Evolutionary conservation across 2,888 invertebrate genomes (phyloP), one percentile per base, ranked within the genome.

Genomic region (Leucophenga maculata): DNA sequence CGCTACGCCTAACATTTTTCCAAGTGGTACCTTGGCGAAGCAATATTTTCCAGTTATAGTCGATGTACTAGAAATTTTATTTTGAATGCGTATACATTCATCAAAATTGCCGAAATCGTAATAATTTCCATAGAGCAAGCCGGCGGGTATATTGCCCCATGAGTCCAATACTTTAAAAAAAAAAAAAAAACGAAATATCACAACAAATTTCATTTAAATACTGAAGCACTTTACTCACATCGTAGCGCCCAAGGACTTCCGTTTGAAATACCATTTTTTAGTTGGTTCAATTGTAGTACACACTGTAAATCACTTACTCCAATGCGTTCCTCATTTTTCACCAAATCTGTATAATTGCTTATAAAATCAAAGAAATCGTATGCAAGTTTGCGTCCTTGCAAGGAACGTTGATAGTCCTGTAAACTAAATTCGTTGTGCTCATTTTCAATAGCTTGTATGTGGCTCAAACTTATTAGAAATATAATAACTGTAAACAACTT

Each of bases 1-100:
- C 39, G 8, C 1, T 39, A 39, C 39, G 8, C 4, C 11, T 8
- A 39, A 39, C 8, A 39, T 39, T 39, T 39, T 1, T 6, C 39
- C 22, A 14, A 64, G 16, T 1, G 62, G 62, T n/a, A 64, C 1
- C 13, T 13, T n/a, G 8, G 62, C 62, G 13, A 22, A n/a, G 46
- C 62, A 64, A n/a, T 64, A 64, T 48, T 64, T 46, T 48, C 62
- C 62, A n/a, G n/a, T n/a, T n/a, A n/a, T n/a, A n/a, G n/a, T n/a
- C n/a, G n/a, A n/a, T n/a, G n/a, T n/a, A n/a, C 2, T 48, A 11
- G 13, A 3, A n/a, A 64, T 48, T 11, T 64, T 14, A 14, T 64
- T 13, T 20, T 48, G 6, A 0, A 64, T 64, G 22, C 48, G 22
- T n/a, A 64, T 22, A 22, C 62, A 64, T 48, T 64, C 62, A 26